phyloP scores from a whole-genome alignment of 2,797 vertebrate species.

The Clarias laeviceps region DNA sequence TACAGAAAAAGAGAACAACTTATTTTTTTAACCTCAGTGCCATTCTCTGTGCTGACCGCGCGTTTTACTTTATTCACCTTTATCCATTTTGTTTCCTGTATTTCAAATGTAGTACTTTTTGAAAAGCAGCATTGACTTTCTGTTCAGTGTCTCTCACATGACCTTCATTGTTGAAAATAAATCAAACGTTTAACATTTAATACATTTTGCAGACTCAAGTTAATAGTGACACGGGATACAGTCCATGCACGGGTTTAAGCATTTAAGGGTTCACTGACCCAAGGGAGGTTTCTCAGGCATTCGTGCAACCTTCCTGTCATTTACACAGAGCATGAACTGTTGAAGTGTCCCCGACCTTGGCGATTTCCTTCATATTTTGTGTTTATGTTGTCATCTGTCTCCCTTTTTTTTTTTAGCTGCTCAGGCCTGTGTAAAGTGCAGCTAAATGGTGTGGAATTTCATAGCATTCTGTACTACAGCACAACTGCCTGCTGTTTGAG shows the following conservation, averaged over 20 bases:
- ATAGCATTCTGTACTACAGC: conserved; percentile 9
- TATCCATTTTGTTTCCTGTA: background rate
- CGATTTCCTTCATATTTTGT: background rate
- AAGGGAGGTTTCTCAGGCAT: background rate
- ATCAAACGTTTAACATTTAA: background rate
- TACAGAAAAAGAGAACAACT: background rate
- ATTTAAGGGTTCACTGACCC: background rate
- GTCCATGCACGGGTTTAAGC: background rate
- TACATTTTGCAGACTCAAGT: background rate
- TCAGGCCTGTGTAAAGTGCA: conserved; percentile 19
- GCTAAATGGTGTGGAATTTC: conserved; percentile 30
- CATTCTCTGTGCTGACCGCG: background rate
- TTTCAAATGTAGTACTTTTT: background rate
- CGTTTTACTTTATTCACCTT: background rate
- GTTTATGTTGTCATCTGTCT: background rate
- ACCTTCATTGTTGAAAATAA: background rate
- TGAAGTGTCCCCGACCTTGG: background rate
- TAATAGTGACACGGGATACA: background rate
- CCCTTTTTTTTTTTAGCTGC: background rate
- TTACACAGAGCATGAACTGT: background rate
- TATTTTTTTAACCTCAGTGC: background rate
- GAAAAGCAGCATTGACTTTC: background rate
- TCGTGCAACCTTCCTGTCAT: background rate
- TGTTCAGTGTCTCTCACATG: background rate
- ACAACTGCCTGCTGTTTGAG: conserved; percentile 48